Evolutionary conservation across 2,797 vertebrate genomes (phyloP).

Genomic region (Parauchenoglanis ngamensis): DNA sequence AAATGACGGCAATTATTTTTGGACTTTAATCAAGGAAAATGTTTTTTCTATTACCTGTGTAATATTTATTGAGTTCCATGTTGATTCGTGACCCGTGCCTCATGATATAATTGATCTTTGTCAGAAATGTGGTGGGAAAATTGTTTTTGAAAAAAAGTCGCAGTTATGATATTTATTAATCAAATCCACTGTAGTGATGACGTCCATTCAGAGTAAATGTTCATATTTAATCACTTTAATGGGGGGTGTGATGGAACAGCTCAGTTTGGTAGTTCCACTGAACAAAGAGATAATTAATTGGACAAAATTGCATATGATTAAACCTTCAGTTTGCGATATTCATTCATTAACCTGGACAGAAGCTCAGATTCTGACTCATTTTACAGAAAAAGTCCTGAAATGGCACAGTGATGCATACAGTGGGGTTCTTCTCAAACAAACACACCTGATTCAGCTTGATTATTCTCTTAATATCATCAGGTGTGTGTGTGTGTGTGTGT

Average conservation of each 20-base stretch:
- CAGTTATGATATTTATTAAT: not conserved
- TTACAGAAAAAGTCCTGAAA: not conserved
- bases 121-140: not conserved
- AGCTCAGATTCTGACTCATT: not conserved
- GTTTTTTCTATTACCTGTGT: constrained; percentile 22
- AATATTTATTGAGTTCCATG: not conserved
- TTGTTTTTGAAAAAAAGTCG: not conserved
- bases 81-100: constrained; percentile 7
- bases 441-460: not conserved
- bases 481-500: not conserved
- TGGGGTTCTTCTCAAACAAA: not conserved
- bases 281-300: constrained; percentile 5
- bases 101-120: constrained; percentile 7
- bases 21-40: constrained; percentile 58
- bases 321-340: not conserved
- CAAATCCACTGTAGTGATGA: not conserved
- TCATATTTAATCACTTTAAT: not conserved
- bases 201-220: not conserved
- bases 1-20: constrained; percentile 71
- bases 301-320: not conserved
- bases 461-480: not conserved
- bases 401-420: not conserved
- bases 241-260: not conserved
- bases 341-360: not conserved
- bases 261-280: not conserved